phyloP scores from a whole-genome alignment of 2,113 vertebrate genomes.

The Dendrocopos noguchii region DNA sequence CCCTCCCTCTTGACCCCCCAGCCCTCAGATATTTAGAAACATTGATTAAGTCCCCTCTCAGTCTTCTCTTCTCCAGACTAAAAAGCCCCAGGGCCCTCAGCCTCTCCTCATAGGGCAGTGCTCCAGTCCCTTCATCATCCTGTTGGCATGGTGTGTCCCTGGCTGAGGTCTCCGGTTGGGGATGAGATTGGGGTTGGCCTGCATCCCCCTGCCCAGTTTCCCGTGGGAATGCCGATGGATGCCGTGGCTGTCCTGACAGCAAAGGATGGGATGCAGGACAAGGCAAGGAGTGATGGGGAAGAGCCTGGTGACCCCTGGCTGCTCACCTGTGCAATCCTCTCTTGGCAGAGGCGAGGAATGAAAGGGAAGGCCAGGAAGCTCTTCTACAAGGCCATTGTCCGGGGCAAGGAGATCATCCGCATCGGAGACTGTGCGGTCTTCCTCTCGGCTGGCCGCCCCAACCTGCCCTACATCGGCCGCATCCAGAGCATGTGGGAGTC shows the following conservation, averaged over 20 bases:
- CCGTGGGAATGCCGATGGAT: neutral
- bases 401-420: conserved; percentile 96
- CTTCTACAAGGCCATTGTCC: conserved; percentile 98
- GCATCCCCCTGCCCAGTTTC: rapidly evolving
- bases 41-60: too few species aligned
- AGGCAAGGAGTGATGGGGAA: neutral
- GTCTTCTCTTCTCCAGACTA: too few species aligned
- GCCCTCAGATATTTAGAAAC: too few species aligned
- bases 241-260: neutral
- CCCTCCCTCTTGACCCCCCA: too few species aligned
- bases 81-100: too few species aligned
- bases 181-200: neutral
- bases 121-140: too few species aligned
- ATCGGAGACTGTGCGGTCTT: conserved; percentile 98
- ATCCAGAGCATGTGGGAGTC: conserved; percentile 99
- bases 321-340: neutral
- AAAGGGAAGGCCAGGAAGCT: conserved; percentile 98
- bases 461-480: conserved; percentile 96
- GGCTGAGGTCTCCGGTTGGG: neutral
- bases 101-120: too few species aligned
- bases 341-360: conserved; percentile 92
- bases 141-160: rapidly evolving
- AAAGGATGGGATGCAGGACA: rapidly evolving
- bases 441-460: conserved; percentile 94
- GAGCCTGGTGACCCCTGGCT: neutral